A percentile compares a stretch with the other conserved stretches of the same genome.
Evolutionary conservation across 1,140 invertebrate species (phyloP).

Genomic region (Apis florea): DNA sequence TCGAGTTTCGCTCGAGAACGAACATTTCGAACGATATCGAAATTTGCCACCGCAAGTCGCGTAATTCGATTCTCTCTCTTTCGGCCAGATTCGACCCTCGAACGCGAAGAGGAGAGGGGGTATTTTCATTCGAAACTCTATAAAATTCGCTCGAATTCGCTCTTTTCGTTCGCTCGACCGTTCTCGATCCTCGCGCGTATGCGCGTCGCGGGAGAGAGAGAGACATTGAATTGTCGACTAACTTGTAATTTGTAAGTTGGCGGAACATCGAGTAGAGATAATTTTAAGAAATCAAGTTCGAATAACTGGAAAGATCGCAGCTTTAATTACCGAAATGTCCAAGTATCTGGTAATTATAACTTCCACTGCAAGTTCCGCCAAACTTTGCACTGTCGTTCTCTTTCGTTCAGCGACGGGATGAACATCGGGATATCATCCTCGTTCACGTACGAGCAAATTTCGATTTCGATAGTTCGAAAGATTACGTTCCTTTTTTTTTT

Average conservation of each 20-base stretch:
- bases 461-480: not conserved
- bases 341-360: conserved; percentile 17
- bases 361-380: not conserved
- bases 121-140: too few species aligned
- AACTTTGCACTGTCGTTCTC: not conserved
- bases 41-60: conserved; percentile 1
- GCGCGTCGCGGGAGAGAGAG: too few species aligned
- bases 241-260: not conserved
- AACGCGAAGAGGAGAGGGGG: too few species aligned
- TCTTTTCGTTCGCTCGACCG: not conserved
- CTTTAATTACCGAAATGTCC: conserved; percentile 27
- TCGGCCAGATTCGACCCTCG: not conserved
- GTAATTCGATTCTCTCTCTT: conserved; percentile 25
- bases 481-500: not conserved
- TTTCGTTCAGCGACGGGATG: not conserved
- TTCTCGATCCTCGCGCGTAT: too few species aligned
- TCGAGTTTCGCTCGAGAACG: not conserved
- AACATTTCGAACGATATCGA: conserved; percentile 13
- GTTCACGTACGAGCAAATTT: not conserved
- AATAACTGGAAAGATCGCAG: conserved; percentile 5
- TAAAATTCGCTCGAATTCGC: not conserved
- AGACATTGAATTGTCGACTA: too few species aligned
- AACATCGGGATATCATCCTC: conserved; percentile 11
- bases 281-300: conserved; percentile 22
- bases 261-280: not conserved